These are phyloP conservation scores for Oncopodura yosiiana DNA, from an alignment of 1,140 invertebrate species.

Conservation along the genomic window DNA sequence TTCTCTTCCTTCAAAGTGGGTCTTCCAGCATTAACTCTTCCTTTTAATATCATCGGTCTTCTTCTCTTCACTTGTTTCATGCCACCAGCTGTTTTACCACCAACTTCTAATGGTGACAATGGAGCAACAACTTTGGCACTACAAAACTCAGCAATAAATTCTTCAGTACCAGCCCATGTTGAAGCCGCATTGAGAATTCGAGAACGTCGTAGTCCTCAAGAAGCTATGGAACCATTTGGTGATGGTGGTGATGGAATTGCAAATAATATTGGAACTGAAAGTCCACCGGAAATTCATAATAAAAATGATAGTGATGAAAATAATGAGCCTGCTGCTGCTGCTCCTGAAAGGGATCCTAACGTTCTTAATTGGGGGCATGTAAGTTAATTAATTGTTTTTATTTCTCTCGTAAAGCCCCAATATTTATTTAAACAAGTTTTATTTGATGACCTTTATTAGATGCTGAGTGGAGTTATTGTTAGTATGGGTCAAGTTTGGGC, in stretches of 20 bases:
- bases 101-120: not conserved
- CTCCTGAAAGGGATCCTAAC: not conserved
- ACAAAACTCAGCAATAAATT: too few relatives aligned
- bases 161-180: too few relatives aligned
- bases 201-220: too few relatives aligned
- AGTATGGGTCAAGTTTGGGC: constrained; percentile 42
- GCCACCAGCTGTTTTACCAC: constrained; percentile 12
- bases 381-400: constrained; percentile 30
- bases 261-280: not conserved
- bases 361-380: constrained; percentile 41
- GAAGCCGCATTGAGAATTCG: too few relatives aligned
- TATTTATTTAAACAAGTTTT: too few relatives aligned
- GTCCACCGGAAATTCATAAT: not conserved
- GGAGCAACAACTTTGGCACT: not conserved
- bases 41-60: constrained; percentile 39
- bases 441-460: constrained; percentile 35
- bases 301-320: not conserved
- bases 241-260: not conserved
- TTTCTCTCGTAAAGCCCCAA: too few relatives aligned
- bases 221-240: not conserved
- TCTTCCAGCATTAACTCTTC: constrained; percentile 38
- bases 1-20: constrained; percentile 37
- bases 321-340: not conserved
- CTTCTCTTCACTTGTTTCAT: constrained; percentile 38
- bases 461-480: constrained; percentile 40